Evolutionary conservation across 2,888 invertebrate species (phyloP), one percentile per base, ranked within the genome.

Genomic region (Drosophila prolongata): DNA sequence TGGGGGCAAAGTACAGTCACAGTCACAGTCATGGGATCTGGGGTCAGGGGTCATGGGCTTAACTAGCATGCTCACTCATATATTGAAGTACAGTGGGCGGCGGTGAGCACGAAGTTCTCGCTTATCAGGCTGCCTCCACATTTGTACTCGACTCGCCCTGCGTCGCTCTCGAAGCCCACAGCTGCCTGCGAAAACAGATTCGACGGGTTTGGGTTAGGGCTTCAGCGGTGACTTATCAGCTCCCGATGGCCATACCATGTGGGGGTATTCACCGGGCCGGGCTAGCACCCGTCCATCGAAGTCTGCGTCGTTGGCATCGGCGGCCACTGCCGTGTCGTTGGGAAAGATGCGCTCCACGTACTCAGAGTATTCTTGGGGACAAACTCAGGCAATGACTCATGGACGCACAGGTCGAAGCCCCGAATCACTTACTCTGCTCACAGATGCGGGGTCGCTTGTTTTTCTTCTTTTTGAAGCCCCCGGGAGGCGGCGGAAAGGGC

Each of bases 41-140:
- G n/a, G 24, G 19, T 24, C 58, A 14, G 11, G 27, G n/a, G 24
- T n/a, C 35, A 16, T 38, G 13, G 30, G 19, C 6, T 34, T 14
- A 10, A 14, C 9, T 38, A 10, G 16, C 35, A 24, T 61, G 47
- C 84, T 87, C 70, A 91, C 91, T 89, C 90, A 0, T 84, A 80
- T 16, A 87, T 61, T 30, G 77, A 55, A 1, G 91, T 88, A 66
- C 92, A 92, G 77, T 92, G 92, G 3, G 92, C 92, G 35, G 91
- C 91, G 5, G 92, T 91, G 10, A 92, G 34, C 0, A 91, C 88
- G 65, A 86, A 92, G 27, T 75, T 81, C 37, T 90, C 87, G 60
- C 91, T 91, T 50, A 92, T 90, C 53, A 92, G 72, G 66, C 91
- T 90, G 14, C 92, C 92, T 9, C 92, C 92, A 53, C 92, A 92